Conservation (phyloP, 2,113 vertebrate genomes). For the Rattus rattus region DNA sequence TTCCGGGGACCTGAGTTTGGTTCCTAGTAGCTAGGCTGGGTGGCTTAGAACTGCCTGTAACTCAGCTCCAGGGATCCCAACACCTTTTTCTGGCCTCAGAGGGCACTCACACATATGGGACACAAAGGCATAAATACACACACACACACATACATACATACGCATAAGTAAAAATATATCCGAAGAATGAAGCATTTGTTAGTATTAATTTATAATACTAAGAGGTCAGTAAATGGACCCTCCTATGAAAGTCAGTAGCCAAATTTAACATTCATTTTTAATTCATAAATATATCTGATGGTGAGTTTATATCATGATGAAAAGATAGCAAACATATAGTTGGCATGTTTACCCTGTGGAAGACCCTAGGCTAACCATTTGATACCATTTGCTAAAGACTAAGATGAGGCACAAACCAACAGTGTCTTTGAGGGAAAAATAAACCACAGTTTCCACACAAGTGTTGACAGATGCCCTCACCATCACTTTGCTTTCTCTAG, state of each 20-base stretch:
- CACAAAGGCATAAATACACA: background rate
- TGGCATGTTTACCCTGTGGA: background rate
- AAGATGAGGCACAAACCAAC: background rate
- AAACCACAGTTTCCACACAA: background rate
- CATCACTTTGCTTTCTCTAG: background rate
- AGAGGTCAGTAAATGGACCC: background rate
- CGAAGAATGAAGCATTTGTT: background rate
- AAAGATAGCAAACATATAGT: background rate
- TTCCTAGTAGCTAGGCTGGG: background rate
- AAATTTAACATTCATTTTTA: constrained; percentile 31
- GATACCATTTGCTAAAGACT: background rate
- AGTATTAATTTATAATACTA: background rate
- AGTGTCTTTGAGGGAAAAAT: background rate
- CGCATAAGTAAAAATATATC: background rate
- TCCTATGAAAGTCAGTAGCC: background rate
- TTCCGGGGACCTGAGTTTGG: background rate
- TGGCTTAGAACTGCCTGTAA: background rate
- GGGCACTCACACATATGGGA: background rate
- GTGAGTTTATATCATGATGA: background rate
- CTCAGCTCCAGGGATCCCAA: background rate
- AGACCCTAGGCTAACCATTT: background rate
- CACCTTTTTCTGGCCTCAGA: background rate
- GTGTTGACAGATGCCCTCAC: fast-evolving
- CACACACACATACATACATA: background rate
- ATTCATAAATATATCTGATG: constrained; percentile 36